phyloP scores from a whole-genome alignment of 2,888 invertebrate species.

The Acrobasis consociella region DNA sequence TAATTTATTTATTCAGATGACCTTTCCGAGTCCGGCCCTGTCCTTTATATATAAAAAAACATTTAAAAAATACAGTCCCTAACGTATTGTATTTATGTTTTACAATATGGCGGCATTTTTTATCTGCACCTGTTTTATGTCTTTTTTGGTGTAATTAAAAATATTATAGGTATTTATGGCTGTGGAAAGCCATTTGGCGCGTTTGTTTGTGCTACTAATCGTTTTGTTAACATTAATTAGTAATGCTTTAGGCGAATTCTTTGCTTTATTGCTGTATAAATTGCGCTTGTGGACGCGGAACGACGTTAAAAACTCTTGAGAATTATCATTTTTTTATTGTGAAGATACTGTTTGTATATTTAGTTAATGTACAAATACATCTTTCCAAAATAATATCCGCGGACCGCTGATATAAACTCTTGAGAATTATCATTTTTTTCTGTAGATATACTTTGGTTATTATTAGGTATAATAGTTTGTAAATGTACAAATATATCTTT shows the following conservation, averaged over 20 bases:
- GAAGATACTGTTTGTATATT: constrained; percentile 45
- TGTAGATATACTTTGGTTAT: too few relatives aligned
- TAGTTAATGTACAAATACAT: constrained; percentile 41
- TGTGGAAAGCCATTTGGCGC: constrained; percentile 66
- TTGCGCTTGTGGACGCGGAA: constrained; percentile 35
- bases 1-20: constrained; percentile 81
- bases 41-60: constrained; percentile 62
- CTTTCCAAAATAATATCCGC: too few relatives aligned
- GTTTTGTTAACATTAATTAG: constrained; percentile 82
- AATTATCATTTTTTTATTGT: constrained; percentile 14
- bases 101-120: constrained; percentile 72
- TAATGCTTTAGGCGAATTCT: constrained; percentile 74
- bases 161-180: constrained; percentile 81
- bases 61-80: constrained; percentile 57
- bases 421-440: too few relatives aligned
- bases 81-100: constrained; percentile 57
- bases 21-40: constrained; percentile 69
- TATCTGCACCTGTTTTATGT: constrained; percentile 76
- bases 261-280: constrained; percentile 77
- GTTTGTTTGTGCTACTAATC: constrained; percentile 77
- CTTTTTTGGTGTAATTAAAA: constrained; percentile 78
- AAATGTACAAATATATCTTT: too few relatives aligned
- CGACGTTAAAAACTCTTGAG: constrained; percentile 22
- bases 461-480: too few relatives aligned
- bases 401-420: too few relatives aligned